Evolutionary conservation across 2,797 vertebrate genomes (phyloP), one percentile per base, ranked within the genome.

Genomic region (Lutjanus campechanus): DNA sequence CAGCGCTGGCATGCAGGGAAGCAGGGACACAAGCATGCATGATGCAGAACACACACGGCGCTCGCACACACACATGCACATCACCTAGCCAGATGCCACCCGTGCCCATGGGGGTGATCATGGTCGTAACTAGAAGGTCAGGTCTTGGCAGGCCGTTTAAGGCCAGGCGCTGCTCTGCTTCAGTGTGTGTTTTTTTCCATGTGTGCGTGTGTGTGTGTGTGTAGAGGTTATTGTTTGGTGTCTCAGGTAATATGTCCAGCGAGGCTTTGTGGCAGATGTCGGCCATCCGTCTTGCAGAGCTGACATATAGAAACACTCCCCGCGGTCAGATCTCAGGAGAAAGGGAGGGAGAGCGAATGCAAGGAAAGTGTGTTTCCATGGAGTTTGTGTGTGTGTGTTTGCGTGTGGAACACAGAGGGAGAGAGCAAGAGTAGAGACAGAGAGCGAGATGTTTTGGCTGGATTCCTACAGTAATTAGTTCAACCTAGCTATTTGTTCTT

Each of bases 91-190:
- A 96, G 95, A 94, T 96, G 95, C 94, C 87, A 89, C 83, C 73
- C 19, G 49, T 56, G 85, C 94, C 92, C 94, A 83, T 74, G 94
- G 94, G 95, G 89, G 91, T 92, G 92, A 93, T 95, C 91, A 90
- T 88, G 85, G 86, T 91, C 90, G 49, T 89, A 88, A 95, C 88
- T 75, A 92, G 93, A 95, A 95, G 96, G 96, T 96, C 94, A 95
- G 91, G 88, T 91, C 88, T 92, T 90, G 87, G 90, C 90, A 88
- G 88, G 84, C 87, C 91, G 74, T 82, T 89, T 88, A 76, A 87
- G 91, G 88, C 84, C 88, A 85, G 43, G 54, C 85, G 62, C 79
- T 79, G 87, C 77, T 77, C 73, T 15, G 83, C 82, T 74, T 83
- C 76, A 41, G 76, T 83, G 85, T 87, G 81, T 71, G 64, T 79